Conservation (phyloP, 1,140 invertebrate genomes). For the Paralvinella palmiformis region DNA sequence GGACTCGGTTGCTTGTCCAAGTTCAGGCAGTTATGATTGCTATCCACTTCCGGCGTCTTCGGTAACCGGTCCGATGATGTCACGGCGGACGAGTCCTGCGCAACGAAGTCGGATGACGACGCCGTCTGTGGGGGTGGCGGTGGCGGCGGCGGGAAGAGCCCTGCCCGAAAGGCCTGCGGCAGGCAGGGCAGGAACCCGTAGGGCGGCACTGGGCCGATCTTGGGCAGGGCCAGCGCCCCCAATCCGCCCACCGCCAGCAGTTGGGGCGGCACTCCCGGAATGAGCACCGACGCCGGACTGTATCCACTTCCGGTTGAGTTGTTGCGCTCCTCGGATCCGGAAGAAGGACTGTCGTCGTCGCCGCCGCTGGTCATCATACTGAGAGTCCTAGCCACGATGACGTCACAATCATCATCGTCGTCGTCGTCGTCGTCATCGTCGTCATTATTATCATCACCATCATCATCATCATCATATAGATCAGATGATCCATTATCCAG, state of each 20-base stretch:
- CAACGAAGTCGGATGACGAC: slow-evolving; percentile 14
- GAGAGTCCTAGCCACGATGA: neutral
- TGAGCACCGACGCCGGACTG: too few species aligned
- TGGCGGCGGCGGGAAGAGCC: slow-evolving; percentile 28
- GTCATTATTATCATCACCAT: neutral
- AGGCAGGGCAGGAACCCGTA: too few species aligned
- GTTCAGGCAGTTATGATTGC: neutral
- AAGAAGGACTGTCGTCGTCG: slow-evolving; percentile 11
- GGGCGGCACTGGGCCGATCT: neutral
- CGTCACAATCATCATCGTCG: slow-evolving; percentile 21
- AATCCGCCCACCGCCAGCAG: neutral
- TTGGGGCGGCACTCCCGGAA: slow-evolving; percentile 13
- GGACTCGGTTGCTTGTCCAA: neutral
- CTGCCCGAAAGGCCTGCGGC: too few species aligned
- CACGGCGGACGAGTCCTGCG: neutral
- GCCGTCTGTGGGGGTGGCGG: slow-evolving; percentile 16
- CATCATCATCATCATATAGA: slow-evolving; percentile 27
- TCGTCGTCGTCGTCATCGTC: slow-evolving; percentile 19
- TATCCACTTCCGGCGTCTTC: neutral
- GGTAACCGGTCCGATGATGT: neutral
- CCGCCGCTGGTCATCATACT: neutral
- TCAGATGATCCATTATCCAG: slow-evolving; percentile 43
- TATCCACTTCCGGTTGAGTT: too few species aligned
- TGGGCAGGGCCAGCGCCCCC: neutral
- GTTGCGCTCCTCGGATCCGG: too few species aligned